Percentiles rank a stretch among this genome's conserved stretches.
phyloP scores from a whole-genome alignment of 2,113 vertebrate species.

The Podocnemis expansa region DNA sequence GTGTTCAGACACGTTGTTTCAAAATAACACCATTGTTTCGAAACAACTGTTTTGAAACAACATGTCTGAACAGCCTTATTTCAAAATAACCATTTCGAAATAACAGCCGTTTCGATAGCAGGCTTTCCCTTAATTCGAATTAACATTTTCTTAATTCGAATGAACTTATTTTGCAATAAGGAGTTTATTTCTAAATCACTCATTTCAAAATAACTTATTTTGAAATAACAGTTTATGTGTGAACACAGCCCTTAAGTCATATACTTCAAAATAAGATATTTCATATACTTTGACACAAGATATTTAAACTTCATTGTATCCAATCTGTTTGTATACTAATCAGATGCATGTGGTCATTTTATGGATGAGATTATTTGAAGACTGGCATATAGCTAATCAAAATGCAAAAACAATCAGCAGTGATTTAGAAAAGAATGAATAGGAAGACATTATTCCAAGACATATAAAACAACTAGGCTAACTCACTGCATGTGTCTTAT shows the following conservation, averaged over 20 bases:
- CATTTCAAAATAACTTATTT: no score
- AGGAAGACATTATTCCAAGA: background rate
- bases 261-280: background rate
- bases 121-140: no score
- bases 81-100: no score
- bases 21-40: no score
- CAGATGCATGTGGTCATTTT: background rate
- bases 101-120: no score
- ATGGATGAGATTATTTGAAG: background rate
- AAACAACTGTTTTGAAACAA: no score
- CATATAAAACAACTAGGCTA: background rate
- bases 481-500: background rate
- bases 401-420: background rate
- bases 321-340: background rate
- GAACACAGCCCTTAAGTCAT: background rate
- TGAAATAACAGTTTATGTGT: no score
- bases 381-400: background rate
- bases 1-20: no score
- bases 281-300: background rate
- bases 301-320: background rate
- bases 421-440: background rate
- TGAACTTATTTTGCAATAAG: no score
- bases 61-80: no score
- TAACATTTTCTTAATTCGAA: no score
- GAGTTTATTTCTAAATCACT: no score